Evolutionary conservation across 2,113 vertebrate species (phyloP).

Genomic region (Vireo altiloquus): DNA sequence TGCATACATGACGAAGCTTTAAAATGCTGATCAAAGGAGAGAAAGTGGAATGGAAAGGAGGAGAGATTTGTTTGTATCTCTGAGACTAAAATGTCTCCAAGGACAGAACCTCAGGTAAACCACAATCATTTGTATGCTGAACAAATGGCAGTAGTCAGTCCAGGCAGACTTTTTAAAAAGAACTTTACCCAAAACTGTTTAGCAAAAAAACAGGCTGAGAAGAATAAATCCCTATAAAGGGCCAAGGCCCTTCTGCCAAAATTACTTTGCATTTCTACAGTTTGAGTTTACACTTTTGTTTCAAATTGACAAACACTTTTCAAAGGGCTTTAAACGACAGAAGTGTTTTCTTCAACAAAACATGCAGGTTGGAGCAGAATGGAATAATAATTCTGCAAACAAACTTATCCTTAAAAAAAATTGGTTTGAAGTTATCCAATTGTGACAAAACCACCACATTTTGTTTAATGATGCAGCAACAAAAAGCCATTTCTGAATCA

Average conservation of each 20-base stretch:
- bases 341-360: not conserved
- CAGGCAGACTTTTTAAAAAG: not conserved
- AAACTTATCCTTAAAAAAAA: not conserved
- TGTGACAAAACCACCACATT: not conserved
- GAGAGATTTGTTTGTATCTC: not conserved
- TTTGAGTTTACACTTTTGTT: not conserved
- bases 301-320: not conserved
- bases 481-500: not conserved
- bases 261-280: not conserved
- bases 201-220: not conserved
- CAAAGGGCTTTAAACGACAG: not conserved
- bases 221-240: not conserved
- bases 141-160: not conserved
- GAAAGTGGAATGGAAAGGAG: not conserved
- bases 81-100: not conserved
- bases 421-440: not conserved
- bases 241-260: not conserved
- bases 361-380: not conserved
- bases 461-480: not conserved
- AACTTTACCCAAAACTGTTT: not conserved
- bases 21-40: not conserved
- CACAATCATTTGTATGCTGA: not conserved
- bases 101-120: conserved; percentile 15
- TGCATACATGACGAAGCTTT: not conserved
- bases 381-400: not conserved